phyloP scores from a whole-genome alignment of 1,140 invertebrate species.

The Drosophila tropicalis region DNA sequence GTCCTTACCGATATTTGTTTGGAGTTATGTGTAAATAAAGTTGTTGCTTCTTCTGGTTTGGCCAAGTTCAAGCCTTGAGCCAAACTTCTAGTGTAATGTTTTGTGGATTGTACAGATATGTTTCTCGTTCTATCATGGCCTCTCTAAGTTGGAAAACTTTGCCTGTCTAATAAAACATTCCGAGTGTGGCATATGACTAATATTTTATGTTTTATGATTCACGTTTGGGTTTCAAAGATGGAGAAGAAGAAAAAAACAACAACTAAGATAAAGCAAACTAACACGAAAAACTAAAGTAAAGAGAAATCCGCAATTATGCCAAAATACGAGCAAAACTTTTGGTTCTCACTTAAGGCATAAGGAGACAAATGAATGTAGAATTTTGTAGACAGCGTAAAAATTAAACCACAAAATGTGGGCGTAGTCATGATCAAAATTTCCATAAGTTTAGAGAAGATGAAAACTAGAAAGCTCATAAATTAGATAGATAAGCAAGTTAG shows the following conservation, averaged over 20 bases:
- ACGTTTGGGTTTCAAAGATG: slow-evolving; percentile 1
- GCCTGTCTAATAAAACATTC: slow-evolving; percentile 12
- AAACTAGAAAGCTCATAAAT: no score
- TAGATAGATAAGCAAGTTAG: no score
- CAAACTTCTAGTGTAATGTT: neutral
- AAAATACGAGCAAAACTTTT: slow-evolving; percentile 6
- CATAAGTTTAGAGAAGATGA: neutral
- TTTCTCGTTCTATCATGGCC: slow-evolving; percentile 1
- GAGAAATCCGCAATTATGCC: slow-evolving; percentile 11
- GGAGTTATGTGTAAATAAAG: slow-evolving; percentile 1
- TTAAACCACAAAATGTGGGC: slow-evolving; percentile 7
- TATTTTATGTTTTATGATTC: slow-evolving; percentile 9
- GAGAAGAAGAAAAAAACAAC: neutral
- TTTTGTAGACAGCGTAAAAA: slow-evolving; percentile 14
- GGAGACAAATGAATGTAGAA: slow-evolving; percentile 11
- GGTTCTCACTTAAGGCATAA: neutral
- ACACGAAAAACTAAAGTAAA: slow-evolving; percentile 3
- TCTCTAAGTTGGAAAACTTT: slow-evolving; percentile 6
- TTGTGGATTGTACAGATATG: slow-evolving; percentile 6
- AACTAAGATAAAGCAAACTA: neutral
- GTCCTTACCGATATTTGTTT: neutral
- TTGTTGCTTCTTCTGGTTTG: neutral
- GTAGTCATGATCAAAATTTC: neutral
- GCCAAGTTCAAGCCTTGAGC: slow-evolving; percentile 3
- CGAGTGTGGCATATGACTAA: slow-evolving; percentile 12